Base-by-base conservation (phyloP, 53 echinoderm and acorn worm genomes). In the Zoroaster sp. region DNA sequence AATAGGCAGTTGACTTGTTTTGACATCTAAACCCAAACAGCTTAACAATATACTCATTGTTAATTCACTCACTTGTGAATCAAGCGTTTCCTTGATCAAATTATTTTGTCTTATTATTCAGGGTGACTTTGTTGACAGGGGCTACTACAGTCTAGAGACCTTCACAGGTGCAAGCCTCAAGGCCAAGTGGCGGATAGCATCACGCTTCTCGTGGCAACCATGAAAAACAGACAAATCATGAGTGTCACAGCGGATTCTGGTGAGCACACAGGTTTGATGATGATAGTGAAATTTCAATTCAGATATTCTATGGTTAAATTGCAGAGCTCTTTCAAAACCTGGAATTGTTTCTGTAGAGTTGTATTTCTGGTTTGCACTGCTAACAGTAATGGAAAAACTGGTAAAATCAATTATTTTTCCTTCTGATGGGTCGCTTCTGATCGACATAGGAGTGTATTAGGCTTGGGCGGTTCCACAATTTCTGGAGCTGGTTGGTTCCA, bases 111-210 rank as follows among this genome's bases (percentile, higher is more conserved):
- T n/a, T n/a, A 35, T 33, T 40, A 9, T 37, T 12, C 73, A 99
- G 99, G 99, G 99, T 86, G 99, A 99, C 85, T 99, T 99, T 93
- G 99, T 96, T 43, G 99, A 99, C 75, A 87, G 99, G 38, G 99
- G 99, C 2, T 99, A 99, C 87, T 99, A 89, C 99, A 99, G 99
- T 77, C 77, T 99, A 7, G 99, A 99, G 79, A 94, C 99, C 3
- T 94, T 99, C 81, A 99, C 99, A 20, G 93, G 99, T 69, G 94
- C 96, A 91, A 96, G 94, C 23, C 80, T 96, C 46, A 99, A 99
- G 70, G 94, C 96, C 25, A 96, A 96, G 65, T 98, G 91, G 93
- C 99, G 10, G 96, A 99, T 80, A 94, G 95, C 79, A 99, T 99
- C 78, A 94, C 94, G 10, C 93, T 99, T 35, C 90, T 99, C 89